Base-by-base conservation (phyloP, 2,113 vertebrate genomes). In the Gallinago undulata region DNA sequence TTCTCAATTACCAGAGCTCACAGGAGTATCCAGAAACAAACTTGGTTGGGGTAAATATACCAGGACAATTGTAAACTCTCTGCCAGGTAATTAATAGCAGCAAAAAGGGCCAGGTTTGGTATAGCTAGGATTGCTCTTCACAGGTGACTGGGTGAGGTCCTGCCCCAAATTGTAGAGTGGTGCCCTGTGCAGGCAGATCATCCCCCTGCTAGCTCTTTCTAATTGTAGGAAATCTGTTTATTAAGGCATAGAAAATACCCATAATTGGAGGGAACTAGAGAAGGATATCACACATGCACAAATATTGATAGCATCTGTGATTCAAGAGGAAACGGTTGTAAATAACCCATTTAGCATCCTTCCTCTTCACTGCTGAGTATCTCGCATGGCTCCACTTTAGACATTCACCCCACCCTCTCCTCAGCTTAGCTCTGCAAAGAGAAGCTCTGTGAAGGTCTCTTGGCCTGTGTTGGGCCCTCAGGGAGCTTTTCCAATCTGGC, bases 221-320 rank as follows among this genome's bases (percentile, higher is more conserved):
- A 48, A 56, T 64, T 93, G 51, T 27, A 87, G 50, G 10, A 93
- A 84, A 81, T 89, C 43, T 91, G 51, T 84, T 89, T 90, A 86
- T 90, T 86, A 92, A 87, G 83, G 68, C 43, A n/a, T 12, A 74
- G 48, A 90, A 94, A 74, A 74, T 5, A 57, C 51, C 63, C 62
- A 37, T 72, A 93, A 92, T 84, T 93, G 48, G 37, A 93, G 39
- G 30, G 30, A 84, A 67, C 48, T 51, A 68, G 39, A 90, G 70
- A 83, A 77, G 31, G 19, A 33, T 75, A 81, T 72, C 45, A 55
- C 53, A 68, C 43, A 67, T 72, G 45, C 51, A 89, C 56, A 95
- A 92, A 93, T 89, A 96, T 86, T 92, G 79, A 94, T 43, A 89
- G 37, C 63, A 79, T 94, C 73, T 95, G 86, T 6, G 2, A 93